Percentiles rank a stretch among this genome's conserved stretches.
Conservation (phyloP, 2,888 invertebrate species). For the Graphium colonna region DNA sequence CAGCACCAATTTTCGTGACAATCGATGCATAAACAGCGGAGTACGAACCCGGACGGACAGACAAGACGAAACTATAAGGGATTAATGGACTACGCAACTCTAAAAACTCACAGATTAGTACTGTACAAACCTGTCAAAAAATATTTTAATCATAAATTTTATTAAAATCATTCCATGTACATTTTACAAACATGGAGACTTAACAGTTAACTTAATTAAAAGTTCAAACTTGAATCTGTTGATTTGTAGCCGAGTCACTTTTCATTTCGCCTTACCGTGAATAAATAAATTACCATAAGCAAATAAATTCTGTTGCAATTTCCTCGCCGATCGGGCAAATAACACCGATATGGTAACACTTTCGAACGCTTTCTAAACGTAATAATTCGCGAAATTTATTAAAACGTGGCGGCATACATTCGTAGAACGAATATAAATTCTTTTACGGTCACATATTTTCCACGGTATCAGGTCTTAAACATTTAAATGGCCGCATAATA, state of each 20-base stretch:
- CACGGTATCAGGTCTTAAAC: neutral
- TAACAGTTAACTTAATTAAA: too few species aligned
- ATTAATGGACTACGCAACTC: neutral
- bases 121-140: neutral
- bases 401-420: neutral
- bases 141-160: neutral
- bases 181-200: too few species aligned
- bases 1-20: too few species aligned
- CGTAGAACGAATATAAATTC: neutral
- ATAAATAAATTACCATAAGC: neutral
- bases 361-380: conserved; percentile 2
- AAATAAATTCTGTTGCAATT: neutral
- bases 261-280: neutral
- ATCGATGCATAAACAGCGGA: too few species aligned
- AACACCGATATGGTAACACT: conserved; percentile 1
- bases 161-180: conserved; percentile 21
- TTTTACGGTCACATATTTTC: neutral
- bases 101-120: neutral
- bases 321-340: neutral
- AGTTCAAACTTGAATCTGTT: too few species aligned
- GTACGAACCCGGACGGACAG: too few species aligned
- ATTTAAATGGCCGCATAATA: neutral
- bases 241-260: too few species aligned
- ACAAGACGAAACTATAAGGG: too few species aligned
- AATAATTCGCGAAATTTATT: conserved; percentile 9